These are phyloP conservation scores for Mythimna vitellina DNA, from an alignment of 2,888 invertebrate genomes.

Conservation along the genomic window DNA sequence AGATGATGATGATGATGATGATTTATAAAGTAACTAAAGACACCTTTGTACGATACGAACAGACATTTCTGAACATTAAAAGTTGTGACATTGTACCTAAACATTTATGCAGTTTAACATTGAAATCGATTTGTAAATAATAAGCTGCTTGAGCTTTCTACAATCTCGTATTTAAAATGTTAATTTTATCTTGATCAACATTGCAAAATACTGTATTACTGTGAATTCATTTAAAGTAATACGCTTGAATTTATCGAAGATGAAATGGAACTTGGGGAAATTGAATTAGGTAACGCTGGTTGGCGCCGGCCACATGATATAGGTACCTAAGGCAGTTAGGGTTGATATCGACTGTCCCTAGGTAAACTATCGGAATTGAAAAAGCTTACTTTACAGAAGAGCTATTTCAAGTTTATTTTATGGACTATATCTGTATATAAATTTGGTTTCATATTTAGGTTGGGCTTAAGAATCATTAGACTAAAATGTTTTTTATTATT, in stretches of 20 bases:
- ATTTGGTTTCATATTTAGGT: too few relatives aligned
- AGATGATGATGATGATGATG: too few relatives aligned
- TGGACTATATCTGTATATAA: too few relatives aligned
- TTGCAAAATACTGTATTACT: slow-evolving; percentile 44
- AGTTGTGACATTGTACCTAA: slow-evolving; percentile 35
- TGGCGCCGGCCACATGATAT: slow-evolving; percentile 29
- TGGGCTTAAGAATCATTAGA: too few relatives aligned
- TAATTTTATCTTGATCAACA: slow-evolving; percentile 52
- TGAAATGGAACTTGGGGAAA: slow-evolving; percentile 42
- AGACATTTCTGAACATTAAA: slow-evolving; percentile 6
- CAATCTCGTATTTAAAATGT: slow-evolving; percentile 38
- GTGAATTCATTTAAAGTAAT: slow-evolving; percentile 35
- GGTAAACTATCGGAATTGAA: too few relatives aligned
- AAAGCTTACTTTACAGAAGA: too few relatives aligned
- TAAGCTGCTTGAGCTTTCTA: slow-evolving; percentile 34
- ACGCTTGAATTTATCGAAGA: slow-evolving; percentile 29
- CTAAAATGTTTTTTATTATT: too few relatives aligned
- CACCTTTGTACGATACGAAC: neutral
- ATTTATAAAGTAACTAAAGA: neutral
- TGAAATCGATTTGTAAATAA: slow-evolving; percentile 52
- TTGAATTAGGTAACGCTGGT: slow-evolving; percentile 46
- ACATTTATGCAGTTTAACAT: slow-evolving; percentile 28
- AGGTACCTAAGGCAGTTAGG: slow-evolving; percentile 16
- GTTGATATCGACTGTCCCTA: slow-evolving; percentile 11
- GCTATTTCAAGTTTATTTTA: too few relatives aligned